phyloP scores from a whole-genome alignment of 92 coral and sea anemone genomes.

The Muricea muricata region DNA sequence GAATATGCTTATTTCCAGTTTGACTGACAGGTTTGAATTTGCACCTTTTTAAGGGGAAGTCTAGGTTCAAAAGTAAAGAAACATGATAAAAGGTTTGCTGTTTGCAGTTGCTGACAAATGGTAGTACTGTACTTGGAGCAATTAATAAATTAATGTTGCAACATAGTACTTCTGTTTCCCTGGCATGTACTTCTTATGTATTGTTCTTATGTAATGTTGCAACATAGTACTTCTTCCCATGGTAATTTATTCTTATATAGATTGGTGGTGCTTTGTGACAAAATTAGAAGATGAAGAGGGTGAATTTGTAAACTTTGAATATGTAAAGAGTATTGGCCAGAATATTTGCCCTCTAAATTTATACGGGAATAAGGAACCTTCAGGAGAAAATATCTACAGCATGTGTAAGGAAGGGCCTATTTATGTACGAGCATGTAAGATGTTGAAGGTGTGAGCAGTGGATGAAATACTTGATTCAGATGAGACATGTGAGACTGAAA shows the following conservation, averaged over 20 bases:
- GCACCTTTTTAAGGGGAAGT: no score
- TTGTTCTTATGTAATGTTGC: no score
- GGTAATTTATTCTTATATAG: background rate
- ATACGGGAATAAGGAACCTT: background rate
- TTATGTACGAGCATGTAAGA: background rate
- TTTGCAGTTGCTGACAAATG: no score
- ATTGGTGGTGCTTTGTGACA: conserved; percentile 5
- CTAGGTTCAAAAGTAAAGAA: no score
- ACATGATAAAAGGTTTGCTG: no score
- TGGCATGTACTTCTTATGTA: no score
- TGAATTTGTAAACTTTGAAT: conserved; percentile 1
- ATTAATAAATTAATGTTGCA: no score
- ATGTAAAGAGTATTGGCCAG: background rate
- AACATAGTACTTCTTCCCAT: background rate
- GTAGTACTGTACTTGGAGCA: no score
- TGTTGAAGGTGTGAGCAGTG: background rate
- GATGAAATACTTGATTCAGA: background rate
- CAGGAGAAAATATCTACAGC: background rate
- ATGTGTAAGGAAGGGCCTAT: conserved; percentile 12
- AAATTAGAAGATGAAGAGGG: conserved; percentile 20
- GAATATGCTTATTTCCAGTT: no score
- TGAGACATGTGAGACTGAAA: background rate
- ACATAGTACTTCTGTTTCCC: no score
- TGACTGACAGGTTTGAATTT: no score
- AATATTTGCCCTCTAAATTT: conserved; percentile 11